Evolutionary conservation across 2,797 vertebrate species (phyloP).

Genomic region (Cossypha polioptera): DNA sequence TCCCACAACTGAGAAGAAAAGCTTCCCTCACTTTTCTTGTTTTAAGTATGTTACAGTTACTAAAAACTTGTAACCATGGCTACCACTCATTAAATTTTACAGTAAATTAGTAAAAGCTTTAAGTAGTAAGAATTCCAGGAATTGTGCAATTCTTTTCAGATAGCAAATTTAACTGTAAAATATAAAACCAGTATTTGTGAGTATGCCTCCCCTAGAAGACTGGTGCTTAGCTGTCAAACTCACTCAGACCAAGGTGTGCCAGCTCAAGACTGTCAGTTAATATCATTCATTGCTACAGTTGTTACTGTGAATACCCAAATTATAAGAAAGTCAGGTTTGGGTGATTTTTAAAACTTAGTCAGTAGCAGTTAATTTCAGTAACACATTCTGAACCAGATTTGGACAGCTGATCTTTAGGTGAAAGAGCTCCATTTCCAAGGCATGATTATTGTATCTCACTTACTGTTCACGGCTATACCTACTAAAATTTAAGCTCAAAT

Average conservation of each 20-base stretch:
- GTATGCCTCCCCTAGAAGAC: not conserved
- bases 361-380: not conserved
- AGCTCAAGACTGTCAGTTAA: not conserved
- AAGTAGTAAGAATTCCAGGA: not conserved
- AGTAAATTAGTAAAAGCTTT: not conserved
- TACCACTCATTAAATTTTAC: not conserved
- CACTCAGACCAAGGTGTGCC: not conserved
- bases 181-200: not conserved
- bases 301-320: not conserved
- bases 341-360: not conserved
- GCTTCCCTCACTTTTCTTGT: not conserved
- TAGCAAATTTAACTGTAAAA: not conserved
- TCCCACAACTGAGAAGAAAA: not conserved
- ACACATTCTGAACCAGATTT: not conserved
- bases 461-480: not conserved
- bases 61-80: not conserved
- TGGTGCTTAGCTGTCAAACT: not conserved
- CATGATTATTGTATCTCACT: not conserved
- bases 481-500: not conserved
- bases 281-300: not conserved
- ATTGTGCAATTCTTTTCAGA: not conserved
- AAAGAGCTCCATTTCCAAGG: not conserved
- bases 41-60: not conserved
- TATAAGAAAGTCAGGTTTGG: not conserved
- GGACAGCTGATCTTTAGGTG: not conserved